phyloP scores from a whole-genome alignment of 2,113 vertebrate species.

The Dromiciops gliroides region DNA sequence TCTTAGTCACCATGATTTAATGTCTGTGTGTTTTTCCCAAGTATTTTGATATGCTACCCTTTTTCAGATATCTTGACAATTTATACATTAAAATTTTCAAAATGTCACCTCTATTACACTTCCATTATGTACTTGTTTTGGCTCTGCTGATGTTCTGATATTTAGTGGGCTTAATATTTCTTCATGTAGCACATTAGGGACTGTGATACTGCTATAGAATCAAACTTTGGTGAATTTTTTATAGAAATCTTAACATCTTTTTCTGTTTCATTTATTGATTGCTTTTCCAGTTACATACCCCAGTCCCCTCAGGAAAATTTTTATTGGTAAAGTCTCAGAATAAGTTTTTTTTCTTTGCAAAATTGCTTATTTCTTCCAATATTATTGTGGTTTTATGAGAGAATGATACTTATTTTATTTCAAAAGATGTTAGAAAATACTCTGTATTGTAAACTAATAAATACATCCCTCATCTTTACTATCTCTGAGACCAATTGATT shows the following conservation, averaged over 20 bases:
- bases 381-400: neutral
- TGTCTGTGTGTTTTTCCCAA: neutral
- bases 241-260: neutral
- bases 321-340: neutral
- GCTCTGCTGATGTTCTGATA: neutral
- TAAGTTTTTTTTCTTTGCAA: neutral
- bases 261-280: neutral
- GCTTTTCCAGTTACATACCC: neutral
- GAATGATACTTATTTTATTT: neutral
- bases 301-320: neutral
- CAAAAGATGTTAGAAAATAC: neutral
- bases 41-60: neutral
- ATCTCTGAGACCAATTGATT: neutral
- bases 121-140: neutral
- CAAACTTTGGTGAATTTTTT: neutral
- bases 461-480: neutral
- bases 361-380: neutral
- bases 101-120: neutral
- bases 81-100: neutral
- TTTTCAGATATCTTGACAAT: neutral
- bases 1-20: neutral
- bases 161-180: neutral
- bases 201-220: neutral
- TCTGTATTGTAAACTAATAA: neutral
- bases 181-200: neutral